Evolutionary conservation across 2,797 vertebrate genomes (phyloP).

Genomic region (Psittacula echo): DNA sequence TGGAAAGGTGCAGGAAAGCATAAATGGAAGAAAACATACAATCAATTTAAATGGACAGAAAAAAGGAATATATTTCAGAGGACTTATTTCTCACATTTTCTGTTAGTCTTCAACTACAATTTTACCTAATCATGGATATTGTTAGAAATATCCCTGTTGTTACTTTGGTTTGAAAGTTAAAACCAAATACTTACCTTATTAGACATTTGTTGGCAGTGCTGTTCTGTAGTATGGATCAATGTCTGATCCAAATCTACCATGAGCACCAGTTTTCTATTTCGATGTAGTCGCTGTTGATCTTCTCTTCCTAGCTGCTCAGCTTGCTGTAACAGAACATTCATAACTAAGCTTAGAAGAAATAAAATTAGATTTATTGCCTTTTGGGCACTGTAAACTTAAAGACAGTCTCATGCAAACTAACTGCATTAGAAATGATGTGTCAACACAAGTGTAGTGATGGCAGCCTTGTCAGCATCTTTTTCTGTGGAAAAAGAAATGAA

Average conservation of each 20-base stretch:
- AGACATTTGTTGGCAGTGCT: conserved; percentile 93
- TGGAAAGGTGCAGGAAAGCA: neutral
- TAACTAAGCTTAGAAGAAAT: neutral
- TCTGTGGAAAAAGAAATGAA: neutral
- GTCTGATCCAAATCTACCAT: conserved; percentile 99
- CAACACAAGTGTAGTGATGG: neutral
- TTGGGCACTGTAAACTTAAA: neutral
- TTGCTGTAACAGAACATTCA: conserved; percentile 82
- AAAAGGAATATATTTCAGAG: neutral
- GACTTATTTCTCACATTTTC: neutral
- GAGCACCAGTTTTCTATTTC: conserved; percentile 93
- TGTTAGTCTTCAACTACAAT: neutral
- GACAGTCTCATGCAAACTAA: neutral
- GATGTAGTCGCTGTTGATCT: conserved; percentile 93
- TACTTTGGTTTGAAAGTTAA: neutral
- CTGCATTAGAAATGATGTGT: neutral
- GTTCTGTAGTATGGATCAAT: conserved; percentile 96
- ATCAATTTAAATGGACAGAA: neutral
- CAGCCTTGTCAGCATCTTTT: neutral
- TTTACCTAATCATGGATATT: neutral
- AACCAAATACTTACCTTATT: conserved; percentile 83
- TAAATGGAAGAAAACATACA: neutral
- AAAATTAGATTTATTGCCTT: neutral
- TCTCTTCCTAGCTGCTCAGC: conserved; percentile 93
- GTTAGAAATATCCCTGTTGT: neutral